Percentiles rank a stretch among this genome's conserved stretches.
These are phyloP conservation scores for Neodiprion virginianus DNA, from an alignment of 1,140 invertebrate species.

Conservation along the genomic window DNA sequence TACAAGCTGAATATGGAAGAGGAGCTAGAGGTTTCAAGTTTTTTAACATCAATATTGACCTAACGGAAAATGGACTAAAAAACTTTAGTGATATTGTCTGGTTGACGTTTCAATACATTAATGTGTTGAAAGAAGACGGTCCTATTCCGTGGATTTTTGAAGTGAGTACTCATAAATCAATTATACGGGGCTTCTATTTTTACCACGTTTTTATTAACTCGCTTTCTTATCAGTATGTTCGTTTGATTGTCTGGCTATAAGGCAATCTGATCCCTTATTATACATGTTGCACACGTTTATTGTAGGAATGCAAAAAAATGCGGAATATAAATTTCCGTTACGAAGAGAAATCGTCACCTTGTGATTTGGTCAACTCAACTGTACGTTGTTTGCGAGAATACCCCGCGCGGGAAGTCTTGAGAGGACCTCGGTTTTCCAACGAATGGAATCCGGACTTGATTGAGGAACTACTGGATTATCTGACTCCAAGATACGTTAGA, in stretches of 20 bases:
- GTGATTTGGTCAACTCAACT: constrained; percentile 71
- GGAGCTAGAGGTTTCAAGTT: constrained; percentile 88
- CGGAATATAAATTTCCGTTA: constrained; percentile 85
- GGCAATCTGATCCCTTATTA: too few relatives aligned
- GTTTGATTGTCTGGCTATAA: background rate
- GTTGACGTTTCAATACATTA: constrained; percentile 89
- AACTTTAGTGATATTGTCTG: constrained; percentile 87
- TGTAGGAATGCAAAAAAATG: constrained; percentile 81
- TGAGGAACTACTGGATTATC: constrained; percentile 71
- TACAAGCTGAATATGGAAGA: constrained; percentile 78
- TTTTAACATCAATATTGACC: constrained; percentile 87
- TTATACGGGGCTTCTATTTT: background rate
- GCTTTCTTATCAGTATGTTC: background rate
- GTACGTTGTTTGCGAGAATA: constrained; percentile 75
- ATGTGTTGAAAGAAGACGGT: constrained; percentile 78
- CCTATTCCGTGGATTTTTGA: constrained; percentile 88
- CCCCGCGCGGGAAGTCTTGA: constrained; percentile 86
- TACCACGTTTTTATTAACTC: background rate
- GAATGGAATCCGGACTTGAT: constrained; percentile 91
- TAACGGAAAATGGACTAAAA: constrained; percentile 89
- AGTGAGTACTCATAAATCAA: constrained; percentile 33
- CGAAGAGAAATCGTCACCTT: constrained; percentile 87
- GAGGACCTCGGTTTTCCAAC: constrained; percentile 74
- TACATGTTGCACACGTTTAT: background rate
- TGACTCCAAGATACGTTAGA: constrained; percentile 83